Base-by-base conservation (phyloP, 1,140 invertebrate genomes). In the Listronotus oregonensis region DNA sequence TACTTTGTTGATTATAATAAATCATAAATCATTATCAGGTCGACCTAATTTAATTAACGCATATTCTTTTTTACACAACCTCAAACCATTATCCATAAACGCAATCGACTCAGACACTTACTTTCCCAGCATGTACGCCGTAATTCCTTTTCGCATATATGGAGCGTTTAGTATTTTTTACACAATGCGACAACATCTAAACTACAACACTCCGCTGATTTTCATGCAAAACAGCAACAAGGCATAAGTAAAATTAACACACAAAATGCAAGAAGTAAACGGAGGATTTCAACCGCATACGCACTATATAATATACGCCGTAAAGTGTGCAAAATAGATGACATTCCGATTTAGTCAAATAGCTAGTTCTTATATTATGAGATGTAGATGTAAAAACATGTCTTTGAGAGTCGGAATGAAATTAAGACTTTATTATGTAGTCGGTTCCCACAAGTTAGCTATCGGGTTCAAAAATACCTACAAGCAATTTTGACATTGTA, bases 291-390 rank as follows among this genome's bases (percentile, higher is more conserved):
- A 56, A 18, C 40, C 54, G 54, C 54, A 56, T 56, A 56, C 54
- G 54, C 54, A 56, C 54, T 56, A 6, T 12, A 18, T 37, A 37
- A 37, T 10, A 37, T 12, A 1, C 8, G 18, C 18, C 21, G 27
- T 50, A 60, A 60, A 60, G 32, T 50, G 57, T 60, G 31, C 44
- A 60, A 60, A 60, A 37, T 49, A 50, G 43, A 21, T 60, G 57
- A 60, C 57, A 60, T 60, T 57, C 49, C 47, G 47, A 61, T 49
- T 56, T 42, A 49, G 18, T 49, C 8, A 49, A 49, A 49, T 49
- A 21, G 8, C 18, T 6, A 6, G 10, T 49, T 49, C 43, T 44
- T 44, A 44, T 18, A 44, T 15, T 18, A 44, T 10, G 46, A 3
- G 46, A 49, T 49, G 15, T 49, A 21, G 17, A 15, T 10, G 18